Conservation (phyloP, 1,140 invertebrate species). For the Drosophila micromelanica region DNA sequence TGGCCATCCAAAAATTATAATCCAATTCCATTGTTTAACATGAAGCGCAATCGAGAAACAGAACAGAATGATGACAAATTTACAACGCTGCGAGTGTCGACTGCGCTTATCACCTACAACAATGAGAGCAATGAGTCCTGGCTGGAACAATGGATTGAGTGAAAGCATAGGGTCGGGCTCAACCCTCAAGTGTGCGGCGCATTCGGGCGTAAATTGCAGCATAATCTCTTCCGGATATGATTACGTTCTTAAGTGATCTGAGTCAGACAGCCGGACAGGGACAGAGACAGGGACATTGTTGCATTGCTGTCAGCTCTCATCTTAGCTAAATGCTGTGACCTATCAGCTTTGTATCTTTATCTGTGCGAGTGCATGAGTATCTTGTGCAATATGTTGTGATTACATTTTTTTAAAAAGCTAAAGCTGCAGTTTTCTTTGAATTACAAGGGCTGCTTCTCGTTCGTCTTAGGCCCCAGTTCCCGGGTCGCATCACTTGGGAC, state of each 20-base stretch:
- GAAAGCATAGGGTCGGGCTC: too few relatives aligned
- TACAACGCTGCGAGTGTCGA: conserved; percentile 20
- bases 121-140: conserved; percentile 13
- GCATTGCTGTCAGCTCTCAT: conserved; percentile 38
- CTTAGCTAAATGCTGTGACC: conserved; percentile 71
- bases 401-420: conserved; percentile 82
- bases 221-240: conserved; percentile 82
- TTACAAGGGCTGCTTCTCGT: conserved; percentile 41
- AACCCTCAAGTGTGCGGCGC: conserved; percentile 34
- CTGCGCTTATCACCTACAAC: conserved; percentile 76
- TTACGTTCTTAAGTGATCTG: conserved; percentile 72
- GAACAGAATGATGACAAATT: conserved; percentile 32
- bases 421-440: conserved; percentile 79
- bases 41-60: conserved; percentile 13
- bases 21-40: conserved; percentile 77
- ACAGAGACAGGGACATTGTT: conserved; percentile 38
- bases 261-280: conserved; percentile 26
- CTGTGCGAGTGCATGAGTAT: conserved; percentile 27
- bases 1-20: conserved; percentile 66
- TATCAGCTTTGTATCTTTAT: conserved; percentile 74
- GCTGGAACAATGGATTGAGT: conserved; percentile 41
- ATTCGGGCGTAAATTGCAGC: conserved; percentile 74
- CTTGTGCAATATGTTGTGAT: conserved; percentile 77
- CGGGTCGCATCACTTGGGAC: not conserved
- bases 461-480: not conserved